Percentiles rank a stretch among this genome's conserved stretches.
These are phyloP conservation scores for Nomada fabriciana DNA, from an alignment of 2,888 invertebrate genomes.

Conservation along the genomic window DNA sequence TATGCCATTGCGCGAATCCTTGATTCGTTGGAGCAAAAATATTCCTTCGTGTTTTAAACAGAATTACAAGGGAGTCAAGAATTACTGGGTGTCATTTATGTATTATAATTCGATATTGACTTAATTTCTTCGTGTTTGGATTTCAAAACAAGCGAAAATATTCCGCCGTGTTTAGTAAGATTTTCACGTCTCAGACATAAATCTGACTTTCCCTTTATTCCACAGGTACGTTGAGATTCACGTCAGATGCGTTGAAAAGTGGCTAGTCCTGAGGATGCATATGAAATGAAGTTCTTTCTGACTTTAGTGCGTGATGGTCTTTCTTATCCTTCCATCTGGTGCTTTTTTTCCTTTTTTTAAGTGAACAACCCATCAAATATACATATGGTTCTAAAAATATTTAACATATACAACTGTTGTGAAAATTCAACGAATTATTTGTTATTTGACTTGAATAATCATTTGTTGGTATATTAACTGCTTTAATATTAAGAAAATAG, in stretches of 20 bases:
- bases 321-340: not conserved
- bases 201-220: not conserved
- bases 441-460: too few species aligned
- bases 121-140: not conserved
- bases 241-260: not conserved
- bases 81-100: too few species aligned
- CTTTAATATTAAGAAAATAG: too few species aligned
- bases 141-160: too few species aligned
- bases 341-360: not conserved
- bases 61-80: too few species aligned
- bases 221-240: conserved; percentile 2
- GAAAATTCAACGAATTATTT: too few species aligned
- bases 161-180: not conserved
- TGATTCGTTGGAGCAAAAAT: too few species aligned
- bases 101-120: not conserved
- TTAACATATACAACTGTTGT: too few species aligned
- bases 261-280: conserved; percentile 13
- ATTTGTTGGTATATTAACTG: not conserved
- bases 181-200: conserved; percentile 15
- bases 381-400: not conserved
- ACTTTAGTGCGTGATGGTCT: not conserved
- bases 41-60: too few species aligned
- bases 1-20: too few species aligned
- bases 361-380: too few species aligned
- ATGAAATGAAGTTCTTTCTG: not conserved